Percentiles rank a stretch among this genome's conserved stretches.
Evolutionary conservation across 2,113 vertebrate species (phyloP).

Genomic region (Calyptommatus sinebrachiatus): DNA sequence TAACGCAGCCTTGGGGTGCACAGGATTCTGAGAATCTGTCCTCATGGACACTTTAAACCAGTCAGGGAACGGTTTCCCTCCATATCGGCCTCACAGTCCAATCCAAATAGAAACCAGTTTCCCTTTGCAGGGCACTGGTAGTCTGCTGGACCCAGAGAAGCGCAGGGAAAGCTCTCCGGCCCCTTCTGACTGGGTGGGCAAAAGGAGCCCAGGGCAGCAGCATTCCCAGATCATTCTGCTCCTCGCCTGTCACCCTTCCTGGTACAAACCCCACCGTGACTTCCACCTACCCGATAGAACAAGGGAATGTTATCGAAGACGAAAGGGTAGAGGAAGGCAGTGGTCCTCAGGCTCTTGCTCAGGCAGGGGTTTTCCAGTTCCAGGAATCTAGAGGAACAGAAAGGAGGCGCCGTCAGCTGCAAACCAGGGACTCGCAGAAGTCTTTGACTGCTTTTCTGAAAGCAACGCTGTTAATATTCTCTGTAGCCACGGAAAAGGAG

Average conservation of each 20-base stretch:
- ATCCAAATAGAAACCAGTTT: background rate
- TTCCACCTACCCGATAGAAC: constrained; percentile 73
- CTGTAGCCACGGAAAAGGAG: background rate
- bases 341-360: constrained; percentile 74
- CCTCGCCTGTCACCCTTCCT: background rate
- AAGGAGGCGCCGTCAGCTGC: fast-evolving
- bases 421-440: background rate
- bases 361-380: constrained; percentile 74
- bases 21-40: no score
- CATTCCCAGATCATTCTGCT: background rate
- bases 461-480: background rate
- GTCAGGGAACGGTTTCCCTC: no score
- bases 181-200: no score
- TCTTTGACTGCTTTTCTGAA: background rate
- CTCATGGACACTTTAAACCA: no score
- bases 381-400: constrained; percentile 67
- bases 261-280: background rate
- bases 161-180: no score
- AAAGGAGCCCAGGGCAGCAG: background rate
- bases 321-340: constrained; percentile 78
- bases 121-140: no score
- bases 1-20: no score
- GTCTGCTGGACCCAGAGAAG: no score
- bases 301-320: constrained; percentile 80
- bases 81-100: background rate